Evolutionary conservation across 2,797 vertebrate species (phyloP).

Genomic region (Hozukius guyotensis): DNA sequence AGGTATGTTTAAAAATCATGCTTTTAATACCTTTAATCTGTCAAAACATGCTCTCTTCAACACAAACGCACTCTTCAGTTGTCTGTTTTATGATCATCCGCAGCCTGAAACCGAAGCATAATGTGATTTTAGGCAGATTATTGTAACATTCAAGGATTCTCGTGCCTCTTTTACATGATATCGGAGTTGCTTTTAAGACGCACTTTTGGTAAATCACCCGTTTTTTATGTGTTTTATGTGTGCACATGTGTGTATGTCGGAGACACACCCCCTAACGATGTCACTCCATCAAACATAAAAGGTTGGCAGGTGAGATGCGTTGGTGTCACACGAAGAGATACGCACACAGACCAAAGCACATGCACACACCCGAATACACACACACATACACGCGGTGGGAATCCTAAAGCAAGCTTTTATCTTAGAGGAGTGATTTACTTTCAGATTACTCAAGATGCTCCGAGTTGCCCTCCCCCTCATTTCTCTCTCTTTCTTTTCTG

Average conservation of each 20-base stretch:
- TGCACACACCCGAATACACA: background rate
- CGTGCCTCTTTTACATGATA: background rate
- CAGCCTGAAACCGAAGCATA: background rate
- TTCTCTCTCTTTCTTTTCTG: constrained; percentile 45
- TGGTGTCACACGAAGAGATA: constrained; percentile 19
- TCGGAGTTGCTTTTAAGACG: background rate
- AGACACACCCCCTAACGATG: background rate
- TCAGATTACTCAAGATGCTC: constrained; percentile 61
- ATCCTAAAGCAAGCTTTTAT: constrained; percentile 62
- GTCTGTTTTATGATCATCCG: background rate
- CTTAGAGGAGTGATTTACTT: constrained; percentile 59
- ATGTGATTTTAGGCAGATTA: background rate
- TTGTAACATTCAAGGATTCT: background rate
- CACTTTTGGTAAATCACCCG: background rate
- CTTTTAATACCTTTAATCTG: constrained; percentile 1
- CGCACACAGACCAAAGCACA: constrained; percentile 12
- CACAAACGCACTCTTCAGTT: constrained; percentile 13
- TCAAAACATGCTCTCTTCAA: background rate
- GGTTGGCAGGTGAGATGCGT: constrained; percentile 18
- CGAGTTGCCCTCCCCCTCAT: constrained; percentile 45
- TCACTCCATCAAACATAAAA: constrained; percentile 29
- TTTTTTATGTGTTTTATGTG: background rate
- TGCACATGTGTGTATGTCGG: background rate
- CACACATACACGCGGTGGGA: constrained; percentile 8
- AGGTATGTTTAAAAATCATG: background rate